Percentiles rank a stretch among this genome's conserved stretches.
phyloP scores from a whole-genome alignment of 1,140 invertebrate species.

The Pseudomyrmex dendroicus region DNA sequence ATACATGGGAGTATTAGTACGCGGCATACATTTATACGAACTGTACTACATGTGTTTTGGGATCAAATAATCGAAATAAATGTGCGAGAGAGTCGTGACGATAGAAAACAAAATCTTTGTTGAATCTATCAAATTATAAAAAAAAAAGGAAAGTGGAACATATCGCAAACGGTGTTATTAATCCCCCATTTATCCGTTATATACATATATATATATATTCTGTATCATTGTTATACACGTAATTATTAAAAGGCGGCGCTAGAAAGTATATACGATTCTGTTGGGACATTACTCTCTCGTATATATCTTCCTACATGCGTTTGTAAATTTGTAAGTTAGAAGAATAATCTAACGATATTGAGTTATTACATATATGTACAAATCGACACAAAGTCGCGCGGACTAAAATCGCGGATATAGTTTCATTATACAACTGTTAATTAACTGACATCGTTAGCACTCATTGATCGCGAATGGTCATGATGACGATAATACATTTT shows the following conservation, averaged over 20 bases:
- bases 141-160: conserved; percentile 48
- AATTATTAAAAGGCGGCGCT: conserved; percentile 50
- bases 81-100: conserved; percentile 63
- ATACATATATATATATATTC: conserved; percentile 15
- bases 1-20: conserved; percentile 65
- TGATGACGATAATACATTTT: background rate
- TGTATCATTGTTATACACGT: conserved; percentile 44
- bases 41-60: conserved; percentile 78
- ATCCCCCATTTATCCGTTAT: background rate
- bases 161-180: conserved; percentile 54
- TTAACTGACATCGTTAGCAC: conserved; percentile 12
- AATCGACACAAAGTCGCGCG: background rate
- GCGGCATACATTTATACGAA: conserved; percentile 62
- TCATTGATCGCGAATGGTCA: conserved; percentile 13
- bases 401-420: background rate
- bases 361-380: conserved; percentile 39
- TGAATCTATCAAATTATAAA: conserved; percentile 62
- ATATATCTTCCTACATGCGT: conserved; percentile 46
- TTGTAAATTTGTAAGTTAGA: conserved; percentile 54
- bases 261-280: conserved; percentile 41
- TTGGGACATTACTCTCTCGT: conserved; percentile 25
- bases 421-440: conserved; percentile 23
- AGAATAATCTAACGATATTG: background rate
- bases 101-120: conserved; percentile 59
- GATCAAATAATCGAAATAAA: conserved; percentile 79